A percentile compares a stretch with the other conserved stretches of the same genome.
Evolutionary conservation across 1,140 invertebrate genomes (phyloP).

Genomic region (Streblospio benedicti): DNA sequence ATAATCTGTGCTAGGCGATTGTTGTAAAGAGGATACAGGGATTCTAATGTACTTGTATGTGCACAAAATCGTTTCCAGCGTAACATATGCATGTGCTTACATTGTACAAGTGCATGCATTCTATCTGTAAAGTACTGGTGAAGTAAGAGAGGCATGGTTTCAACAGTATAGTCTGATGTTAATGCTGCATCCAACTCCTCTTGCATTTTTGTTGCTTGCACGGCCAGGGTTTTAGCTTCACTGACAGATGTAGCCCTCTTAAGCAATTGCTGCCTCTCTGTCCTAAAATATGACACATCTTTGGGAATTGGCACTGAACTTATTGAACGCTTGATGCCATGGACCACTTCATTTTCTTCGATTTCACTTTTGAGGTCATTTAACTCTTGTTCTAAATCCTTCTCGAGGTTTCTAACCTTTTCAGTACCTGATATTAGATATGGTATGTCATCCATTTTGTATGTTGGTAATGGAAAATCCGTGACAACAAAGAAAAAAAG

Average conservation of each 20-base stretch:
- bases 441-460: conserved; percentile 15
- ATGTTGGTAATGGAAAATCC: too few relatives aligned
- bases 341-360: conserved; percentile 41
- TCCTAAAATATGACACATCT: conserved; percentile 12
- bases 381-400: conserved; percentile 35
- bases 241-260: conserved; percentile 36
- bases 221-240: conserved; percentile 34
- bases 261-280: conserved; percentile 27
- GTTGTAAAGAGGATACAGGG: conserved; percentile 37
- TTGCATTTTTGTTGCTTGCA: conserved; percentile 42
- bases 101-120: conserved; percentile 39
- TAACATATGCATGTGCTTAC: conserved; percentile 40
- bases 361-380: conserved; percentile 42
- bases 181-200: conserved; percentile 34
- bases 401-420: conserved; percentile 37
- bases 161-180: conserved; percentile 34
- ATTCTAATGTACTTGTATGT: conserved; percentile 39
- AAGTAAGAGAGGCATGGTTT: conserved; percentile 39
- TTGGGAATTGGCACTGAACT: conserved; percentile 13
- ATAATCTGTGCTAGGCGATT: conserved; percentile 35
- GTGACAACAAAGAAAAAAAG: too few relatives aligned
- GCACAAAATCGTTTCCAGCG: conserved; percentile 45
- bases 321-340: conserved; percentile 21
- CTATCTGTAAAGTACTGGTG: conserved; percentile 28
- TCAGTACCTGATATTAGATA: conserved; percentile 18